Evolutionary conservation across 30 jellyfish, hydroid and myxozoan genomes (phyloP), one percentile per base, ranked within the genome.

Genomic region (Morbakka virulenta): DNA sequence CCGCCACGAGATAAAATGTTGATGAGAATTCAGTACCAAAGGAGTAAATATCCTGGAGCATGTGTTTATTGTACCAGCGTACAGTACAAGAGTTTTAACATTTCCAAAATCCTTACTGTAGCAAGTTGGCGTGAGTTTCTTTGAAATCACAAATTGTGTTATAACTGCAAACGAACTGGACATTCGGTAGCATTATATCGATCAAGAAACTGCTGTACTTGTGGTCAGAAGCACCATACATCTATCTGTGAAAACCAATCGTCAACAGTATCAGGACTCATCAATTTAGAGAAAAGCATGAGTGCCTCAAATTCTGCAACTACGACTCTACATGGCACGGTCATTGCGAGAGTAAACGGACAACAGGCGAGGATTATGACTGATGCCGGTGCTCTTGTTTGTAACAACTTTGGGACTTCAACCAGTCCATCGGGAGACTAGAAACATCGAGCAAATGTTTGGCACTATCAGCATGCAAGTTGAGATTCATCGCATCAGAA

Each of bases 361-460:
- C 17, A 41, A 9, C 17, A 9, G 9, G 57, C 57, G 17, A 6
- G 57, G 17, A 41, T 41, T 6, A 41, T 41, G 57, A 41, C 17
- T 41, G 57, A 41, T 41, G 17, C 57, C 17, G 57, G 57, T 41
- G 17, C 57, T 6, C 9, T 9, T 6, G 17, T 11, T 57, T 13
- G 12, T 57, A 4, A 57, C 71, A 57, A 4, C 31, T 13, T 9
- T 22, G 24, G 22, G 26, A 57, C 12, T 12, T 6, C 12, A 57
- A 57, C 4, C 71, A 57, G 31, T 24, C 9, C 12, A 57, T 12
- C 12, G n/a, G 48, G 76, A 64, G 29, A 4, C 25, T 21, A 1
- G 47, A 64, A 6, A 20, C 33, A 64, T 69, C 3, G 81, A 69
- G 33, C 81, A 69, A 28, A 36, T 69, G 71, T 69, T 22, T 69